These are phyloP conservation scores for Steatornis caripensis DNA, from an alignment of 2,113 vertebrate species.

Conservation along the genomic window DNA sequence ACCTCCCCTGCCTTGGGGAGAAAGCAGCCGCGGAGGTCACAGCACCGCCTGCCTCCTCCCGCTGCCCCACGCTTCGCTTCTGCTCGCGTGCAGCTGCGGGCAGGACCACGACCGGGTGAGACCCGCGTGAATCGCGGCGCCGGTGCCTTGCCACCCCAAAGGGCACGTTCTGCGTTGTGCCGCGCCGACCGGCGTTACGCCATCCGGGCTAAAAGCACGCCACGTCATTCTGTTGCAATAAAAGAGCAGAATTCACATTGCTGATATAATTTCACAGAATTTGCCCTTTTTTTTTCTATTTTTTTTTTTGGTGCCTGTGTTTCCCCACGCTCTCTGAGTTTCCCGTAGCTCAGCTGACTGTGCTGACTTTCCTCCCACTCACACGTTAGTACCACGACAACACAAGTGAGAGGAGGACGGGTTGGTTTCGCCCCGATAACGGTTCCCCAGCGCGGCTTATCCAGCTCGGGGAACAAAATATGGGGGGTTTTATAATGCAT, in stretches of 20 bases:
- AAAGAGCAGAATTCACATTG: neutral
- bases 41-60: neutral
- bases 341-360: neutral
- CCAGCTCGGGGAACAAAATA: neutral
- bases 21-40: too few species aligned
- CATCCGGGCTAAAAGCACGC: accelerated
- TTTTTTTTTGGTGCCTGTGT: accelerated
- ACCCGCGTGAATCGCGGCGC: accelerated
- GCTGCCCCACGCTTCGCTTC: neutral
- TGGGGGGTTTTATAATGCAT: accelerated
- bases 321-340: neutral
- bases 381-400: neutral
- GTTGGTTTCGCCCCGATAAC: accelerated
- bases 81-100: accelerated
- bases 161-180: neutral
- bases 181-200: accelerated
- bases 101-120: neutral
- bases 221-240: neutral
- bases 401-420: neutral
- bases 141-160: neutral
- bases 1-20: neutral
- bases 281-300: neutral
- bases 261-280: neutral
- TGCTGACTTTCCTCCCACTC: neutral
- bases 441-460: neutral